These are phyloP conservation scores for Darevskia nairensis DNA, from an alignment of 2,797 vertebrate genomes.

Conservation along the genomic window DNA sequence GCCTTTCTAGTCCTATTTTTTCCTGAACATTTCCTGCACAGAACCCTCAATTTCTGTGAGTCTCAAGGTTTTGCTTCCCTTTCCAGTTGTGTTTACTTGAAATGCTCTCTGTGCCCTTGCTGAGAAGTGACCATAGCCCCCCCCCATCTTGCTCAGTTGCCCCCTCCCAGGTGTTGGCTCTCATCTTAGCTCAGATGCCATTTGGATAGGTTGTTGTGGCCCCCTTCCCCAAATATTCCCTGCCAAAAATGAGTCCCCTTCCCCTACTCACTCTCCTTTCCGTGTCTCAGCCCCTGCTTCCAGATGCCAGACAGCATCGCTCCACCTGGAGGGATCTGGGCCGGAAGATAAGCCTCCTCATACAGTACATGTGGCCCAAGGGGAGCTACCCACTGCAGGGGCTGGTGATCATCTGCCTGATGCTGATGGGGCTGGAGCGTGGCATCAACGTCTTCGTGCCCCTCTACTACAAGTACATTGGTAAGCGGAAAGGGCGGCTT, in stretches of 20 bases:
- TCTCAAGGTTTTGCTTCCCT: not conserved
- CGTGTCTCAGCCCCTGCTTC: conserved; percentile 79
- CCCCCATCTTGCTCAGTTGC: not conserved
- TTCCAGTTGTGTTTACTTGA: not conserved
- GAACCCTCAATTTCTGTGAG: not conserved
- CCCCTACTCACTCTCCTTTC: not conserved
- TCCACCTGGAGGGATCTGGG: conserved; percentile 91
- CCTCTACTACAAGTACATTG: conserved; percentile 92
- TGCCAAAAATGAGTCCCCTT: not conserved
- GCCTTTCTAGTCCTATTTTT: not conserved
- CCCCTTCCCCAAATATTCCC: not conserved
- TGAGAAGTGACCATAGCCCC: too few relatives aligned
- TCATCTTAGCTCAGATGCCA: not conserved
- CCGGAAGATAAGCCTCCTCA: conserved; percentile 85
- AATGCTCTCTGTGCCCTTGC: not conserved
- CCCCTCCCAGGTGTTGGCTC: not conserved
- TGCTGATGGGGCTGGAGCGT: conserved; percentile 88
- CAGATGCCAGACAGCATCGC: conserved; percentile 49
- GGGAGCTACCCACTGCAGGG: conserved; percentile 86
- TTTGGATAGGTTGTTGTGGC: too few relatives aligned
- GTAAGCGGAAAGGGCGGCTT: conserved; percentile 71
- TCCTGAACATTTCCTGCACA: not conserved
- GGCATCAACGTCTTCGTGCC: conserved; percentile 94
- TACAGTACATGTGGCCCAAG: conserved; percentile 92
- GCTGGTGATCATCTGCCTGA: conserved; percentile 89